phyloP scores from a whole-genome alignment of 2,113 vertebrate species.

The Azemiops feae region DNA sequence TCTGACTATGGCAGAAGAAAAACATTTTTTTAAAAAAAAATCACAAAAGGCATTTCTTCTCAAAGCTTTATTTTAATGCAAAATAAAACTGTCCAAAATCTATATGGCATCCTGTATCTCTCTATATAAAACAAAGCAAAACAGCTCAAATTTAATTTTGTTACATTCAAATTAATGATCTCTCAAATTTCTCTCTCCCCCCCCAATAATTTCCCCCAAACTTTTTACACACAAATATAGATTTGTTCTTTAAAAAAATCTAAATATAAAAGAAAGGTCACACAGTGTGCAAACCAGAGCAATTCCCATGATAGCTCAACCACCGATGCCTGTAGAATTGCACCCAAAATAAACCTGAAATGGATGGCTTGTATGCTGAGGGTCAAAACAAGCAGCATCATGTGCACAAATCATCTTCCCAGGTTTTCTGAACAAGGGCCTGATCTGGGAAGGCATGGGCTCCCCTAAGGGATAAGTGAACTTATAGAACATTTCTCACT shows the following conservation, averaged over 20 bases:
- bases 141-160: constrained; percentile 55
- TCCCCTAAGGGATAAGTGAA: background rate
- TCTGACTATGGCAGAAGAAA: background rate
- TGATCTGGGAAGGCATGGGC: constrained; percentile 31
- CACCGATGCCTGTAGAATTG: background rate
- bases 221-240: constrained; percentile 55
- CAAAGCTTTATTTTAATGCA: constrained; percentile 79
- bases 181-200: constrained; percentile 47
- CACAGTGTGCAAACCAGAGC: constrained; percentile 1
- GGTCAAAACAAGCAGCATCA: constrained; percentile 47
- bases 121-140: constrained; percentile 67
- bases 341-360: background rate
- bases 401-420: constrained; percentile 33
- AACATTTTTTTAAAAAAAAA: background rate
- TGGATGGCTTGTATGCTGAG: background rate
- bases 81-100: constrained; percentile 74
- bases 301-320: background rate
- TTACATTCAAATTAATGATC: constrained; percentile 30
- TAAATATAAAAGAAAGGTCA: constrained; percentile 45
- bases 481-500: constrained; percentile 27
- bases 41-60: constrained; percentile 41
- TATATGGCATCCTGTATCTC: constrained; percentile 70
- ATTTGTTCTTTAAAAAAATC: constrained; percentile 44
- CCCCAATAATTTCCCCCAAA: constrained; percentile 54
- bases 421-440: background rate